Percentiles rank a stretch among this genome's conserved stretches.
These are phyloP conservation scores for Caranx melampygus DNA, from an alignment of 2,113 vertebrate genomes.

Conservation along the genomic window DNA sequence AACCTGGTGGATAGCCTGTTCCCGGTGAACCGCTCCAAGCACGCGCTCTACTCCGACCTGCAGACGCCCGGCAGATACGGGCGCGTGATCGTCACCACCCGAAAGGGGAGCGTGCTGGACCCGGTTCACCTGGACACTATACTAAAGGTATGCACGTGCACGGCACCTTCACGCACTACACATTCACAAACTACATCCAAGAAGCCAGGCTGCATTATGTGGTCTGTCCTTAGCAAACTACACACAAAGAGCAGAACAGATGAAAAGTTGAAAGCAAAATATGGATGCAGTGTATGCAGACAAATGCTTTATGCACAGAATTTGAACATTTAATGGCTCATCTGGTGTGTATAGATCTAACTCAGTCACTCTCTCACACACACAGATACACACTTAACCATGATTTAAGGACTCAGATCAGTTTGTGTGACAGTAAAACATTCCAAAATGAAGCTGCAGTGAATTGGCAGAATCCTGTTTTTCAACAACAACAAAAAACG, in stretches of 20 bases:
- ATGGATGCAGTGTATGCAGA: too few relatives aligned
- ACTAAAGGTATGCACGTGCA: constrained; percentile 85
- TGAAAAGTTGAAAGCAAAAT: too few relatives aligned
- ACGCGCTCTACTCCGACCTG: constrained; percentile 96
- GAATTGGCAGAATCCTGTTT: constrained; percentile 3
- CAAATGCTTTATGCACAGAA: too few relatives aligned
- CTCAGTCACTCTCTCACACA: too few relatives aligned
- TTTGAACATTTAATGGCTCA: too few relatives aligned
- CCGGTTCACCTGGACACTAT: constrained; percentile 91
- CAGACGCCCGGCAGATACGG: constrained; percentile 96
- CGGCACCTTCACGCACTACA: not conserved
- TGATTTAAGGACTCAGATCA: too few relatives aligned
- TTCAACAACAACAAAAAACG: not conserved
- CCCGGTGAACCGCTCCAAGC: constrained; percentile 96
- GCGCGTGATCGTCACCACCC: constrained; percentile 92
- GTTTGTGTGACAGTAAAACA: not conserved
- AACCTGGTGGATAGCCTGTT: constrained; percentile 97
- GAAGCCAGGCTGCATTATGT: not conserved
- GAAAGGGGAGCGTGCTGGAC: constrained; percentile 94
- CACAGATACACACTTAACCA: too few relatives aligned
- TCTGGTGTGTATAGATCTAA: too few relatives aligned
- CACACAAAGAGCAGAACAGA: too few relatives aligned
- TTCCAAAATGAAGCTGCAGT: not conserved
- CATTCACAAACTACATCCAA: not conserved
- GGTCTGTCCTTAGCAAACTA: too few relatives aligned